phyloP scores from a whole-genome alignment of 2,888 invertebrate genomes.

The Augiades crinisus region DNA sequence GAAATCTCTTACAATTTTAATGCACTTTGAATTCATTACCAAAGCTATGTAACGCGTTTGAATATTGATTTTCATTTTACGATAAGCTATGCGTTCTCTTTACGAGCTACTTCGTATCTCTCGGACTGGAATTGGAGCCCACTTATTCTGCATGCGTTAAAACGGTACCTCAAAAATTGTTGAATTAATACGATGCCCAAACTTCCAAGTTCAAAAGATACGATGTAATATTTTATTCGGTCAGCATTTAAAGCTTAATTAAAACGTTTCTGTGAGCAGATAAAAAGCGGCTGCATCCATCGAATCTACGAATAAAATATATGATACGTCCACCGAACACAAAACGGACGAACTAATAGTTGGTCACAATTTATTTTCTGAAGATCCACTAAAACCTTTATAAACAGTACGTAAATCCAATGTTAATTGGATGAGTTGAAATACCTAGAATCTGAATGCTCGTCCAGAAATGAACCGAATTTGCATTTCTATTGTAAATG shows the following conservation, averaged over 20 bases:
- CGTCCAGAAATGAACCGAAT: conserved; percentile 58
- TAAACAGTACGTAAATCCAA: conserved; percentile 51
- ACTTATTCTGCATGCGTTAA: conserved; percentile 23
- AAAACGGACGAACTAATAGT: conserved; percentile 59
- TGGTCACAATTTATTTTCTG: conserved; percentile 58
- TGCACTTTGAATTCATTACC: conserved; percentile 20
- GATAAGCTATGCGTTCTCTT: conserved; percentile 33
- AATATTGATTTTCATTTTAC: conserved; percentile 35
- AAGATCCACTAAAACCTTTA: conserved; percentile 48
- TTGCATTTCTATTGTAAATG: conserved; percentile 73
- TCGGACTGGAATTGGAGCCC: conserved; percentile 27
- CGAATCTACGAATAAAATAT: conserved; percentile 55
- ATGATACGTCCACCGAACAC: conserved; percentile 51
- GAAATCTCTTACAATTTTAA: conserved; percentile 44
- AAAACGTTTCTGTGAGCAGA: conserved; percentile 57
- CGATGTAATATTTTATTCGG: conserved; percentile 53
- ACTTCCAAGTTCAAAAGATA: conserved; percentile 41
- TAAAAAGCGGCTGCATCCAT: conserved; percentile 54
- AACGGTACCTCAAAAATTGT: conserved; percentile 8
- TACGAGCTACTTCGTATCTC: background rate
- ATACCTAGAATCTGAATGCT: conserved; percentile 59
- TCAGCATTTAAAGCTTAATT: conserved; percentile 64
- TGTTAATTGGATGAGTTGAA: conserved; percentile 59
- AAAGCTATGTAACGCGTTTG: conserved; percentile 28
- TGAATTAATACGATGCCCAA: conserved; percentile 41